Evolutionary conservation across 2,113 vertebrate genomes (phyloP).

Genomic region (Pithys albifrons): DNA sequence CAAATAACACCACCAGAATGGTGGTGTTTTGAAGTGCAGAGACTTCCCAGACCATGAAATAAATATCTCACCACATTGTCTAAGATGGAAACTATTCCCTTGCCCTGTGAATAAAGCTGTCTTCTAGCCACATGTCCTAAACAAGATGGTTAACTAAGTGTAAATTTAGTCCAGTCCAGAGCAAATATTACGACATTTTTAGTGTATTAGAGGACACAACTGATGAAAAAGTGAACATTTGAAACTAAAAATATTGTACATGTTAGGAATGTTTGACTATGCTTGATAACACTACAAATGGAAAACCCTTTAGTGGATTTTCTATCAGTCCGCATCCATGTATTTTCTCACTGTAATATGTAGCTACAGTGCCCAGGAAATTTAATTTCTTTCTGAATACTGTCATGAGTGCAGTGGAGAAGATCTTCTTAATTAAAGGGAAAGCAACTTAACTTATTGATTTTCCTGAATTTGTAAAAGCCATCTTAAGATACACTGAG

Average conservation of each 20-base stretch:
- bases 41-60: neutral
- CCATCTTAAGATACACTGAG: neutral
- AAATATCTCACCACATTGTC: neutral
- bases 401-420: neutral
- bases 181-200: neutral
- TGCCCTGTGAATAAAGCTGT: neutral
- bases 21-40: neutral
- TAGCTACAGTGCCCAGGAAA: neutral
- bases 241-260: neutral
- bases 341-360: neutral
- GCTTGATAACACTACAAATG: fast-evolving
- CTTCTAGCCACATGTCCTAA: neutral
- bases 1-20: neutral
- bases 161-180: neutral
- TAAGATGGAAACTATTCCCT: neutral
- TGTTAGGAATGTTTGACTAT: neutral
- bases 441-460: neutral
- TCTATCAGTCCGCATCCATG: neutral
- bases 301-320: neutral
- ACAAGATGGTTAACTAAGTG: neutral
- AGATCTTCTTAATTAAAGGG: neutral
- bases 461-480: neutral
- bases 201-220: neutral
- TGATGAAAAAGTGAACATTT: neutral
- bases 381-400: neutral